Base-by-base conservation (phyloP, 2,888 invertebrate species). In the Cantharis rustica region DNA sequence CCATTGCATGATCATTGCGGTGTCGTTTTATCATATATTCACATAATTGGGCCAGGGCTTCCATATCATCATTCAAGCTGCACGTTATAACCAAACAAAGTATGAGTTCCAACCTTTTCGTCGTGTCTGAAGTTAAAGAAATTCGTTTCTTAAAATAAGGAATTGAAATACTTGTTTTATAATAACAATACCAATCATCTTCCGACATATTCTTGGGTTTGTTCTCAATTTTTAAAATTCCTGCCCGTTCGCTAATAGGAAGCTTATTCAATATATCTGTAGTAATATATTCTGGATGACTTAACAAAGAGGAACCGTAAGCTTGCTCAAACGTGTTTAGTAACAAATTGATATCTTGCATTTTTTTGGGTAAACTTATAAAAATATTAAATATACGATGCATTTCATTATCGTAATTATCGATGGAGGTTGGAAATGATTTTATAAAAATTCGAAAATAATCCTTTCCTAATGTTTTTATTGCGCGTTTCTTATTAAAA, bases 381-480 rank as follows among this genome's bases (percentile, higher is more conserved):
- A 75, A n/a, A 17, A 63, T 27, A 11, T 31, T 16, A 27, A 73
- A 16, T 13, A 75, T 61, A 10, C 5, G 9, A 10, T 20, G 16
- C 10, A 5, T 10, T 68, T 20, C 10, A 62, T 20, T 2, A 10
- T n/a, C 11, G 26, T 76, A 76, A 3, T 72, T 15, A 9, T 77
- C 17, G 11, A 72, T 13, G n/a, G 64, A 23, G 2, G 64, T 16
- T 4, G 78, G 74, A 47, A 75, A 77, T 2, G 71, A 71, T 62
- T 74, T 76, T 20, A 73, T 10, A 62, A 73, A 69, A 31, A 75
- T 74, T 26, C 27, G 15, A 15, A 71, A 13, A 64, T 75, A 76
- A 69, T 75, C 71, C n/a, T 27, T 23, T 62, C 69, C 27, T 26
- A 75, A 68, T 11, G 23, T 68, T 66, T 73, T 75, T 11, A 71